These are phyloP conservation scores for Tragelaphus imberbis DNA, from an alignment of 2,113 vertebrate species.

Conservation along the genomic window DNA sequence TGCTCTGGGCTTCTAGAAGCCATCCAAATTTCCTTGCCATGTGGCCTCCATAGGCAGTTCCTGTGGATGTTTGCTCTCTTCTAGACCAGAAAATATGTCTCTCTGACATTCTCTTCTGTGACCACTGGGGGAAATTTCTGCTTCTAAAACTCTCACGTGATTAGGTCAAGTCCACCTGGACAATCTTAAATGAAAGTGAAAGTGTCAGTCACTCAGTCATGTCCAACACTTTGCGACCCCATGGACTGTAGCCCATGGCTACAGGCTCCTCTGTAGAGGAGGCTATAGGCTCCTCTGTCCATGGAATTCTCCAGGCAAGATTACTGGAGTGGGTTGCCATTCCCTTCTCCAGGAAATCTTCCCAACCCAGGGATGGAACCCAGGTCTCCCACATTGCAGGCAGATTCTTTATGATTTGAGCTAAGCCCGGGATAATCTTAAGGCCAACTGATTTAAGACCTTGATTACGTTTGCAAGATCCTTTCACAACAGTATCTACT, in stretches of 20 bases:
- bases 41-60: not conserved
- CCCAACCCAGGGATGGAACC: not conserved
- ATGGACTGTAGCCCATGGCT: not conserved
- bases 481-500: not conserved
- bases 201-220: not conserved
- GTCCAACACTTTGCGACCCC: not conserved
- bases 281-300: not conserved
- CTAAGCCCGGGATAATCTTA: not conserved
- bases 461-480: not conserved
- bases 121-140: not conserved
- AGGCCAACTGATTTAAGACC: not conserved
- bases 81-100: not conserved
- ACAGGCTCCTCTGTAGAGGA: not conserved
- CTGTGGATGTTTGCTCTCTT: not conserved
- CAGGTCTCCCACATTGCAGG: not conserved
- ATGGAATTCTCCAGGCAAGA: not conserved
- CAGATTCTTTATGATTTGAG: not conserved
- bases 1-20: not conserved
- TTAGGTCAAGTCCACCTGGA: not conserved
- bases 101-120: not conserved
- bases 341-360: not conserved
- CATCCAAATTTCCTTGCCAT: not conserved
- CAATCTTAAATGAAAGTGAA: not conserved
- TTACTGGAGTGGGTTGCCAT: not conserved
- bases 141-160: not conserved